Percentiles rank a stretch among this genome's conserved stretches.
These are phyloP conservation scores for Oryzias melastigma DNA, from an alignment of 2,113 vertebrate species.

Conservation along the genomic window DNA sequence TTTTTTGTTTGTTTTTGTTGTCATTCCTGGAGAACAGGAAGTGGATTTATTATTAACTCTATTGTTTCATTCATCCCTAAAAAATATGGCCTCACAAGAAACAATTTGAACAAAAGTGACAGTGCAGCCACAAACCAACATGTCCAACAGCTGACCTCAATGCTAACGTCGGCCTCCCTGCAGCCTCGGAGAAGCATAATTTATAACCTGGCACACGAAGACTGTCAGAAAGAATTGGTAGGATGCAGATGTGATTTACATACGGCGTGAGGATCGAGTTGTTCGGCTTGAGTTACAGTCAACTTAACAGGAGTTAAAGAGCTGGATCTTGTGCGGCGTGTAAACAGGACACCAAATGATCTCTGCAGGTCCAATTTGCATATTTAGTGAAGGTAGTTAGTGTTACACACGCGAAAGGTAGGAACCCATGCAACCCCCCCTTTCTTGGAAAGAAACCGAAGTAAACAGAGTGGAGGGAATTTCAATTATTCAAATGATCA, in stretches of 20 bases:
- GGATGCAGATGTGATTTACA: slow-evolving; percentile 26
- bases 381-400: slow-evolving; percentile 50
- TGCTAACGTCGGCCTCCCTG: slow-evolving; percentile 20
- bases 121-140: slow-evolving; percentile 23
- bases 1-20: too few relatives aligned
- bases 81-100: neutral
- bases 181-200: slow-evolving; percentile 30
- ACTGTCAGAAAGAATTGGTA: slow-evolving; percentile 37
- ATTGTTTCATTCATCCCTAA: slow-evolving; percentile 3
- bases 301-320: slow-evolving; percentile 41
- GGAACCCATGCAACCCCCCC: slow-evolving; percentile 26
- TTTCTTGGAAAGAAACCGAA: slow-evolving; percentile 24
- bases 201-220: slow-evolving; percentile 20
- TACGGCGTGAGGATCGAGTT: slow-evolving; percentile 28
- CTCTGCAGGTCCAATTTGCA: slow-evolving; percentile 55
- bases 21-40: neutral
- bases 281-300: slow-evolving; percentile 31
- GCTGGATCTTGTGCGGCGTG: slow-evolving; percentile 53
- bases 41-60: slow-evolving; percentile 11
- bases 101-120: slow-evolving; percentile 3
- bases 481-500: slow-evolving; percentile 62
- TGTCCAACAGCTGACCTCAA: slow-evolving; percentile 30
- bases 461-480: slow-evolving; percentile 20
- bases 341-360: slow-evolving; percentile 59
- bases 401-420: slow-evolving; percentile 51